phyloP scores from a whole-genome alignment of 2,888 invertebrate species.

The Amorpha juglandis region DNA sequence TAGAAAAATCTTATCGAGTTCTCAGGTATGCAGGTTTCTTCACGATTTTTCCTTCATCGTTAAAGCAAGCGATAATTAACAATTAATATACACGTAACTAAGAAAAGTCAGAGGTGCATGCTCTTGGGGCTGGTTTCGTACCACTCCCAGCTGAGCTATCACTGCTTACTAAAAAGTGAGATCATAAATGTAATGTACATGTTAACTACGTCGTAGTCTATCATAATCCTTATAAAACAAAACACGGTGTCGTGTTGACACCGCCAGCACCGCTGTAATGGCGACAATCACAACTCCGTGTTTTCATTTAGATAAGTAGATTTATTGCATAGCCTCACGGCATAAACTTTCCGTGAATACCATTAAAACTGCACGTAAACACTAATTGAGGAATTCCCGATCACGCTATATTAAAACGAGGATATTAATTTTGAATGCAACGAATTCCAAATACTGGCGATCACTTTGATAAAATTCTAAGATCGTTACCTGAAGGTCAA shows the following conservation, averaged over 20 bases:
- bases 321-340: conserved; percentile 42
- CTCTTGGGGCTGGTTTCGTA: no score
- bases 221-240: conserved; percentile 13
- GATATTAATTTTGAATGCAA: conserved; percentile 4
- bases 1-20: no score
- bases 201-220: not conserved
- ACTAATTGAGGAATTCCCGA: conserved; percentile 33
- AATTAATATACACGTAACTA: no score
- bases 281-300: conserved; percentile 33
- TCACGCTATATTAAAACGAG: conserved; percentile 1
- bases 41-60: no score
- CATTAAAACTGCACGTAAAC: not conserved
- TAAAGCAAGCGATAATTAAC: no score
- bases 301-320: conserved; percentile 38
- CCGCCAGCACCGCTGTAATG: conserved; percentile 22
- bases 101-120: no score
- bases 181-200: no score
- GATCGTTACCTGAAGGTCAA: not conserved
- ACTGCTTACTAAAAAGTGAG: no score
- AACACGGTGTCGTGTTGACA: conserved; percentile 34
- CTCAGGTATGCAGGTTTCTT: no score
- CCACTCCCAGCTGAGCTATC: no score
- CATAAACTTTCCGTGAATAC: conserved; percentile 39
- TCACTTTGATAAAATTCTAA: not conserved
- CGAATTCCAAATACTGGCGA: not conserved